A percentile compares a stretch with the other conserved stretches of the same genome.
Evolutionary conservation across 2,113 vertebrate genomes (phyloP).

Genomic region (Talpa occidentalis): DNA sequence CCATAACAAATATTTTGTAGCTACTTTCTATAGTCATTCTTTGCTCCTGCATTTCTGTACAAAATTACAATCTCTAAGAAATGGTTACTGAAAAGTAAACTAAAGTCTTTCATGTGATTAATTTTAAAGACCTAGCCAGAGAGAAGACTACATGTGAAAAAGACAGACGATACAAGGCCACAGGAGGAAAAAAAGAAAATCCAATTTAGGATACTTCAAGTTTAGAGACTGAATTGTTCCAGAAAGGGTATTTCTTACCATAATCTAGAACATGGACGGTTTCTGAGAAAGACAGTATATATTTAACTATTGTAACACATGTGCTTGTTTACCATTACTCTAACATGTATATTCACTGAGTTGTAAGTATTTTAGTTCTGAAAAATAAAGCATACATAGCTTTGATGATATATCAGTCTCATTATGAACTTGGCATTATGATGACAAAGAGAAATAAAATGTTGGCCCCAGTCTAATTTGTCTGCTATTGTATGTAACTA

Average conservation of each 20-base stretch:
- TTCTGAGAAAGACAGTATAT: background rate
- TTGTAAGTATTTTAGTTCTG: background rate
- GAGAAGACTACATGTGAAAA: background rate
- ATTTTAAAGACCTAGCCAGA: background rate
- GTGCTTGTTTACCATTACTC: background rate
- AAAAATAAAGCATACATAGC: background rate
- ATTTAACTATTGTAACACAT: background rate
- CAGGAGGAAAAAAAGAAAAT: background rate
- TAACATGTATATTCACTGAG: constrained; percentile 11
- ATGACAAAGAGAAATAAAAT: constrained; percentile 1
- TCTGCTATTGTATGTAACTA: background rate
- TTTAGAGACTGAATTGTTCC: background rate
- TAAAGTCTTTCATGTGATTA: background rate
- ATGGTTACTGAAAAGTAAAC: background rate
- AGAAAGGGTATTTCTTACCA: background rate
- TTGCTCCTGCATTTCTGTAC: background rate
- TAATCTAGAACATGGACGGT: background rate
- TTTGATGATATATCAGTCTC: background rate
- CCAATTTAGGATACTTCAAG: background rate
- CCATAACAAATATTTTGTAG: background rate
- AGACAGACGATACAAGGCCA: background rate
- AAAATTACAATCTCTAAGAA: constrained; percentile 28
- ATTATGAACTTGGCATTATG: background rate
- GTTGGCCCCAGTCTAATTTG: background rate
- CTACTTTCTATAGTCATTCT: background rate